Conservation (phyloP, 2,797 vertebrate genomes). For the Pelodytes ibericus region DNA sequence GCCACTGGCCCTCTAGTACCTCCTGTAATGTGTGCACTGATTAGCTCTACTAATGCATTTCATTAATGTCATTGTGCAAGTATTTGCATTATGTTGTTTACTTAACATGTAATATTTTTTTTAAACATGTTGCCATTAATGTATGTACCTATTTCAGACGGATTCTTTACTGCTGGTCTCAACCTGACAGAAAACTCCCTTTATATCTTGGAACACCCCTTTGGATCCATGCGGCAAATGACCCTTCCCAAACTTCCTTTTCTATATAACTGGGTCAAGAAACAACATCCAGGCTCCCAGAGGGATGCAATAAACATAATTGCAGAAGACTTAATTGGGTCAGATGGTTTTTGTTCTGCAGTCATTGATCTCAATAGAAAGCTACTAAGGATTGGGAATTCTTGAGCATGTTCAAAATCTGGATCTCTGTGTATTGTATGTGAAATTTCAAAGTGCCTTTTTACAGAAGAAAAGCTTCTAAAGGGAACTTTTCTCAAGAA, state of each 20-base stretch:
- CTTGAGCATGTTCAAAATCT: no score
- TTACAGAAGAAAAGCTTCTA: no score
- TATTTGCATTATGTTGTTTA: no score
- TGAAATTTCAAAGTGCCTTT: no score
- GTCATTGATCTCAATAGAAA: conserved; percentile 84
- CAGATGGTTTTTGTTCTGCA: conserved; percentile 72
- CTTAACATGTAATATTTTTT: no score
- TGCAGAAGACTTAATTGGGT: conserved; percentile 87
- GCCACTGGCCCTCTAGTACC: no score
- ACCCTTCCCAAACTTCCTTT: conserved; percentile 75
- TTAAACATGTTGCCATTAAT: neutral
- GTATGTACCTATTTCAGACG: conserved; percentile 67
- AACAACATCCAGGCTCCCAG: conserved; percentile 77
- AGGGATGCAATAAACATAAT: conserved; percentile 83
- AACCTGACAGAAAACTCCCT: conserved; percentile 81
- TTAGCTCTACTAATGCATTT: no score
- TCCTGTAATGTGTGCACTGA: no score
- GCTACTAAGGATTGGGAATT: no score
- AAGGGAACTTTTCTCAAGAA: no score
- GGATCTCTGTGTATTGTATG: no score
- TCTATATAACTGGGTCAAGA: conserved; percentile 78
- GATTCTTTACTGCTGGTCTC: conserved; percentile 86
- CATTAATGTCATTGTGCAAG: no score
- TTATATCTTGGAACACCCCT: conserved; percentile 74
- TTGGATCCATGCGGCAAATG: conserved; percentile 76